phyloP scores from a whole-genome alignment of 2,888 invertebrate genomes.

The Xanthorhoe spadicearia region DNA sequence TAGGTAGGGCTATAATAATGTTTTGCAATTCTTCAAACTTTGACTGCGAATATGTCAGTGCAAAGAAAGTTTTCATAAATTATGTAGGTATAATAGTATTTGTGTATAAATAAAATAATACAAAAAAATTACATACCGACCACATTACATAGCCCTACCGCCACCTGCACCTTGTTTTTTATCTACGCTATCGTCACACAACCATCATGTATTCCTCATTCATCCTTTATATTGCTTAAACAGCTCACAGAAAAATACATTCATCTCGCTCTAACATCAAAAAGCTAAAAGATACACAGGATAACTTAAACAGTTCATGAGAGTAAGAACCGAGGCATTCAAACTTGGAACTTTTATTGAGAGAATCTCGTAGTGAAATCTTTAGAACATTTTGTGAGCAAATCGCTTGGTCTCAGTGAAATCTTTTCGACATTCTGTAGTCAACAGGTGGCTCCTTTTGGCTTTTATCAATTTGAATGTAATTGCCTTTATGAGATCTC shows the following conservation, averaged over 20 bases:
- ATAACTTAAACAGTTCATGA: conserved; percentile 20
- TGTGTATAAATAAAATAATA: too few relatives aligned
- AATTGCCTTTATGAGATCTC: conserved; percentile 63
- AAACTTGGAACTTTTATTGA: conserved; percentile 21
- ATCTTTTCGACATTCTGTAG: conserved; percentile 65
- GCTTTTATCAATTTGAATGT: conserved; percentile 75
- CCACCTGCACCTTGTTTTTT: not conserved
- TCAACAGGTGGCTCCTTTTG: conserved; percentile 74
- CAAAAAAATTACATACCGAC: not conserved
- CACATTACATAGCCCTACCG: not conserved
- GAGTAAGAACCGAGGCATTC: conserved; percentile 21
- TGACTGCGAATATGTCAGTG: too few relatives aligned
- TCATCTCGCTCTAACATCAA: conserved; percentile 8
- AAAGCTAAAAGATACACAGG: conserved; percentile 21
- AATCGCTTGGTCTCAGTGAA: conserved; percentile 40
- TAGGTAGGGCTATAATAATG: too few relatives aligned
- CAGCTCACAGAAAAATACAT: conserved; percentile 54
- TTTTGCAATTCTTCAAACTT: too few relatives aligned
- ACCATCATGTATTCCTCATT: not conserved
- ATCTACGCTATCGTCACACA: not conserved
- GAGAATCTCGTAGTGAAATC: conserved; percentile 31
- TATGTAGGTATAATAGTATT: too few relatives aligned
- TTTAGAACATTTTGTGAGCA: conserved; percentile 31
- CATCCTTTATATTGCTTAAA: conserved; percentile 64
- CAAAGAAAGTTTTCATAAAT: too few relatives aligned